phyloP scores from a whole-genome alignment of 2,797 vertebrate species.

The Sarcoramphus papa region DNA sequence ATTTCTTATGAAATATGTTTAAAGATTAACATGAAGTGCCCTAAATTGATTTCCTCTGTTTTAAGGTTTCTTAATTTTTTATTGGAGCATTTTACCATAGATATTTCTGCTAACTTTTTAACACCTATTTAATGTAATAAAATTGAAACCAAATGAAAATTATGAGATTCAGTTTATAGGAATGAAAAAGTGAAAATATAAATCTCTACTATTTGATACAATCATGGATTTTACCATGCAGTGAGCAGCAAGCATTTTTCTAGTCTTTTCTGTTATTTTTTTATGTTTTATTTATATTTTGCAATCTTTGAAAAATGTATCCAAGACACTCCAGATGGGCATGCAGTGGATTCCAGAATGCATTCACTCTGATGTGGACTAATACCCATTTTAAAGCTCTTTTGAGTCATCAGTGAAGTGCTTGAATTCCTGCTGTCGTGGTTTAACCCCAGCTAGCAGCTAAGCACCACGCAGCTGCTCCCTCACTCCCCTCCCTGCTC shows the following conservation, averaged over 20 bases:
- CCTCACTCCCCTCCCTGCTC: too few relatives aligned
- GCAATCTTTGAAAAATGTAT: neutral
- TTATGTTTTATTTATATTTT: neutral
- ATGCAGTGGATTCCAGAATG: neutral
- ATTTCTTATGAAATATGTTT: neutral
- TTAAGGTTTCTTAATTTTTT: neutral
- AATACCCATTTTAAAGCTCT: neutral
- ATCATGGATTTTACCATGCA: neutral
- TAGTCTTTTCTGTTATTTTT: neutral
- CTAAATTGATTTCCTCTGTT: neutral
- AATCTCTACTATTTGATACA: neutral
- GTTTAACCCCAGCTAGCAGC: too few relatives aligned
- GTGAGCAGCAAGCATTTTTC: neutral
- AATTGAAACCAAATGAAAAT: neutral
- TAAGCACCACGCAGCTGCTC: too few relatives aligned
- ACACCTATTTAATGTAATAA: neutral
- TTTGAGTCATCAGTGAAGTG: neutral
- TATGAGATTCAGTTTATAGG: neutral
- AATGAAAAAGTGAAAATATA: neutral
- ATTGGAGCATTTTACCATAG: neutral
- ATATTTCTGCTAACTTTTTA: neutral
- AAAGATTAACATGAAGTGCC: neutral
- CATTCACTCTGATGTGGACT: neutral
- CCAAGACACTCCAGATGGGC: neutral
- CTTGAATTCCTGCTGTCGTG: neutral